phyloP scores from a whole-genome alignment of 2,888 invertebrate species.

The Mellilla xanthometata region DNA sequence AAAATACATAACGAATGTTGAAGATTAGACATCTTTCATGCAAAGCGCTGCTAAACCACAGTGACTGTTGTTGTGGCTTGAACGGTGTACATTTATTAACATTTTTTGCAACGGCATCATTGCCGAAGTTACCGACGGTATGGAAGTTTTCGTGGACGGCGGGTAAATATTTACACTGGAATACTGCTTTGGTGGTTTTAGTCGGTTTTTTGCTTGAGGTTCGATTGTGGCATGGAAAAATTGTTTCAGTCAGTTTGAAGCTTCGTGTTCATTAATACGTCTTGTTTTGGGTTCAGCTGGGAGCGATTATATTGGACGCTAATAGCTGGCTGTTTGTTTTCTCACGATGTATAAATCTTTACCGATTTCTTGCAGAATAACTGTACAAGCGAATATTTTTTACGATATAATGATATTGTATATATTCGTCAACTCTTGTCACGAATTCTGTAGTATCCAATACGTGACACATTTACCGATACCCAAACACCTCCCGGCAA shows the following conservation, averaged over 20 bases:
- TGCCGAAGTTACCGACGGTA: conserved; percentile 60
- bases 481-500: conserved; percentile 34
- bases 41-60: too few relatives aligned
- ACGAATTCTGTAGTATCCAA: conserved; percentile 39
- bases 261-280: conserved; percentile 50
- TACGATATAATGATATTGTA: too few relatives aligned
- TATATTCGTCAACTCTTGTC: conserved; percentile 38
- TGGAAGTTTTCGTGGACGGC: conserved; percentile 66
- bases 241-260: conserved; percentile 51
- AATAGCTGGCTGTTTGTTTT: conserved; percentile 28
- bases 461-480: conserved; percentile 64
- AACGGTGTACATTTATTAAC: conserved; percentile 40
- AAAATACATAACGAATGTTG: background rate
- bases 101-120: conserved; percentile 62
- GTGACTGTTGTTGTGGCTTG: conserved; percentile 19
- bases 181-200: conserved; percentile 57
- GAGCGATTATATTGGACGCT: conserved; percentile 33
- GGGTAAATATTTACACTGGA: conserved; percentile 73
- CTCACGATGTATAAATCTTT: background rate
- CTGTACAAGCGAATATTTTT: too few relatives aligned
- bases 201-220: conserved; percentile 59
- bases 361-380: too few relatives aligned
- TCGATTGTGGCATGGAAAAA: conserved; percentile 56
- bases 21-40: background rate
- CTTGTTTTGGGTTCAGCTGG: conserved; percentile 37